phyloP scores from a whole-genome alignment of 2,113 vertebrate genomes.

The Myrmecobius fasciatus region DNA sequence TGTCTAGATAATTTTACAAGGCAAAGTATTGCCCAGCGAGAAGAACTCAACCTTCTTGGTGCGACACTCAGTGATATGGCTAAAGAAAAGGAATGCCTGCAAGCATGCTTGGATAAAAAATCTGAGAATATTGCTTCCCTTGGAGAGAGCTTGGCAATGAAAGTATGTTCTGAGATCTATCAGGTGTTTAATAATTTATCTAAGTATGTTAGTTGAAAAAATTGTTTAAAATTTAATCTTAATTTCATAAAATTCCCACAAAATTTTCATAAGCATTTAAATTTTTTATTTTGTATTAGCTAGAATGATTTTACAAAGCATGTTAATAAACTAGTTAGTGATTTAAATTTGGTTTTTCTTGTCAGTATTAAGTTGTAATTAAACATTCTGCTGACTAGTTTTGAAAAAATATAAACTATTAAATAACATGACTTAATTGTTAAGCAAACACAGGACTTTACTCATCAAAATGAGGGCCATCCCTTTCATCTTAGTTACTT shows the following conservation, averaged over 20 bases:
- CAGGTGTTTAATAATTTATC: slow-evolving; percentile 26
- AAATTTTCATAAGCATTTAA: slow-evolving; percentile 61
- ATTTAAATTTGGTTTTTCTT: slow-evolving; percentile 54
- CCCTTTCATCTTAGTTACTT: slow-evolving; percentile 10
- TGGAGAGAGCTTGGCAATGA: slow-evolving; percentile 82
- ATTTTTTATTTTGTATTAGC: slow-evolving; percentile 60
- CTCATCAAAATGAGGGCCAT: neutral
- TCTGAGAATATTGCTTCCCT: slow-evolving; percentile 81
- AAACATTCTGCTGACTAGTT: slow-evolving; percentile 28
- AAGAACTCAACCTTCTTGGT: slow-evolving; percentile 84
- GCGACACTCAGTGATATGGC: slow-evolving; percentile 80
- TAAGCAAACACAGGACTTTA: slow-evolving; percentile 26
- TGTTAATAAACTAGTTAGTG: slow-evolving; percentile 27
- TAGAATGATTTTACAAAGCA: slow-evolving; percentile 45
- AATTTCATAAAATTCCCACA: slow-evolving; percentile 61
- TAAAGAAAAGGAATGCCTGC: slow-evolving; percentile 84
- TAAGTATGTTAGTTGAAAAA: slow-evolving; percentile 38
- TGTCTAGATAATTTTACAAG: slow-evolving; percentile 84
- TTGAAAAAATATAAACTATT: slow-evolving; percentile 39
- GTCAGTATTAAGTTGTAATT: slow-evolving; percentile 44
- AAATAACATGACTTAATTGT: slow-evolving; percentile 30
- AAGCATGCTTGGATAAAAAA: slow-evolving; percentile 85
- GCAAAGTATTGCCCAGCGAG: slow-evolving; percentile 79
- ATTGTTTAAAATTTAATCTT: slow-evolving; percentile 35
- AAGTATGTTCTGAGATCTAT: slow-evolving; percentile 78